Percentiles rank a stretch among this genome's conserved stretches.
These are phyloP conservation scores for Malurus alboscapulatus DNA, from an alignment of 2,113 vertebrate species.

Conservation along the genomic window DNA sequence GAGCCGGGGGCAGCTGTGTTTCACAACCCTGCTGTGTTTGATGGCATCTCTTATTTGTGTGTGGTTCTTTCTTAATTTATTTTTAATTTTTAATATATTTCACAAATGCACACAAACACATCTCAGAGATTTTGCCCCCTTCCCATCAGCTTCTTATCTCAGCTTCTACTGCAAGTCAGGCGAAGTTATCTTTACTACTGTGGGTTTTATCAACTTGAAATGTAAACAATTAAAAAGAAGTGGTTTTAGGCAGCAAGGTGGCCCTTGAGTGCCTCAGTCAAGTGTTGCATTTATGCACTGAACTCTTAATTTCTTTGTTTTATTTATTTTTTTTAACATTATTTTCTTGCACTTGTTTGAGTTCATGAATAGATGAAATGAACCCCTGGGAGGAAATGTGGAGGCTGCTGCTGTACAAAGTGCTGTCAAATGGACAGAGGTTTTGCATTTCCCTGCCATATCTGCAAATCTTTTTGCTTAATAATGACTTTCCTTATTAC, in stretches of 20 bases:
- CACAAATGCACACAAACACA: not conserved
- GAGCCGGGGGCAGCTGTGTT: not conserved
- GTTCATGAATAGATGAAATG: not conserved
- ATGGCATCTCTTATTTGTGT: not conserved
- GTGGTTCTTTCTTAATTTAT: accelerated
- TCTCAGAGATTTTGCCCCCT: not conserved
- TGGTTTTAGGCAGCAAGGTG: not conserved
- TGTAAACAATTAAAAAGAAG: not conserved
- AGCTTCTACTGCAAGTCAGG: not conserved
- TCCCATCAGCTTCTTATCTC: not conserved
- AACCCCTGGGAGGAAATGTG: not conserved
- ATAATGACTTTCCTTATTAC: not conserved
- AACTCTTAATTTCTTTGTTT: not conserved
- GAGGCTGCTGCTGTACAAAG: not conserved
- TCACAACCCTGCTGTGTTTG: not conserved
- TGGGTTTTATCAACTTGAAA: not conserved
- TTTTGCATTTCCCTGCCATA: not conserved
- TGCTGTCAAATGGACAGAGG: not conserved
- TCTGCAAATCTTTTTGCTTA: not conserved
- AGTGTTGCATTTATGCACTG: not conserved
- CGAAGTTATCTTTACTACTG: not conserved
- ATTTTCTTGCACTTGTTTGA: not conserved
- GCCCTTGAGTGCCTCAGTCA: not conserved
- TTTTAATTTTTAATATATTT: not conserved
- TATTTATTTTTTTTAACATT: not conserved